Base-by-base conservation (phyloP, 2,888 invertebrate species). In the Drosophila pseudotalamancana region DNA sequence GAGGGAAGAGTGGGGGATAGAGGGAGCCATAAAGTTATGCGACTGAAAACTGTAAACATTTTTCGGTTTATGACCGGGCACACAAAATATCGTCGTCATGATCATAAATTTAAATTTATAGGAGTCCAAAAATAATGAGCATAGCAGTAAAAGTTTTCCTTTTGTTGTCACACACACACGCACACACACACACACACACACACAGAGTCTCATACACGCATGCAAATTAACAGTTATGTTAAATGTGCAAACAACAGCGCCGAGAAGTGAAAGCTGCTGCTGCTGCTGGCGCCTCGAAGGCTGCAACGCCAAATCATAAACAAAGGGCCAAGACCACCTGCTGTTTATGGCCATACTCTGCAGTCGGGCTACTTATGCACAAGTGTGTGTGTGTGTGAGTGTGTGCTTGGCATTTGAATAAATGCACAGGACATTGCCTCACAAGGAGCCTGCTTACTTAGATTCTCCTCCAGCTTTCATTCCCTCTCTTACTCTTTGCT, bases 41-140 rank as follows among this genome's bases (percentile, higher is more conserved):
- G 62, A 62, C 34, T 55, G 71, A 48, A 77, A 73, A 77, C 74
- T 71, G 72, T 74, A 77, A 74, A 77, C 67, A 74, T 74, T 77
- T 77, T 66, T 74, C 59, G 66, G 68, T 77, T 77, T 77, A 74
- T 69, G 77, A 61, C 66, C 60, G 64, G 60, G 73, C 64, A 51
- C 61, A 57, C 62, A 74, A 71, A 65, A 60, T 67, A 72, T 74
- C 65, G 67, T 74, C 71, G 77, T 64, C 71, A 63, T 72, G 77
- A 69, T 32, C 74, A 74, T 77, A 74, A 77, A 77, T 72, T 77
- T 72, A 74, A 77, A 77, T 77, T 77, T 77, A 77, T 77, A 66
- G 68, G 77, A 73, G 77, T 65, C 65, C 63, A 76, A 77, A 77
- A 77, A 72, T 77, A 77, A 77, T 77, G 77, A 77, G 77, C 62